Evolutionary conservation across 2,888 invertebrate genomes (phyloP).

Genomic region (Stomorhina lunata): DNA sequence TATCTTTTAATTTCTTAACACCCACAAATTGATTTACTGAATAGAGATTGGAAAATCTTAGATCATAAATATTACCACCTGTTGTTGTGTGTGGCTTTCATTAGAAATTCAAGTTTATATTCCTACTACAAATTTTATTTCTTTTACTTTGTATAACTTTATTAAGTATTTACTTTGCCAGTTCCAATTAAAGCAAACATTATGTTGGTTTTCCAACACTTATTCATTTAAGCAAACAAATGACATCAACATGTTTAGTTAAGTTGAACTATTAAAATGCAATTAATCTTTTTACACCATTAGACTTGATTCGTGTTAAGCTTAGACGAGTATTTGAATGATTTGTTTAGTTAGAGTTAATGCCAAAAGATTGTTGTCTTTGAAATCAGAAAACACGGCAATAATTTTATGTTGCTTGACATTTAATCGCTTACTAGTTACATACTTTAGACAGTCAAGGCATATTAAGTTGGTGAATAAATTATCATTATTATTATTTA

Average conservation of each 20-base stretch:
- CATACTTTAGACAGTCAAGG: constrained; percentile 1
- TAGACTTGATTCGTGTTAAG: constrained; percentile 29
- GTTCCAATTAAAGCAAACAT: background rate
- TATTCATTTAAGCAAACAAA: constrained; percentile 39
- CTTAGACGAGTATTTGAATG: background rate
- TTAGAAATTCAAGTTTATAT: constrained; percentile 25
- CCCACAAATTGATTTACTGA: constrained; percentile 29
- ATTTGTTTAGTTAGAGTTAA: background rate
- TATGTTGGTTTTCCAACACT: constrained; percentile 1
- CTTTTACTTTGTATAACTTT: background rate
- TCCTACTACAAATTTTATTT: no score
- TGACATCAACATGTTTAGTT: constrained; percentile 54
- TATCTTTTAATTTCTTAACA: constrained; percentile 1
- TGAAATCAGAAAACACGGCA: constrained; percentile 24
- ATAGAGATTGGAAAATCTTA: constrained; percentile 16
- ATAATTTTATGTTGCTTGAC: constrained; percentile 46
- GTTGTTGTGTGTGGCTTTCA: constrained; percentile 32
- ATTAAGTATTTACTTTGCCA: no score
- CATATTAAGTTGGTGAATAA: constrained; percentile 12
- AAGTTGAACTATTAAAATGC: constrained; percentile 54
- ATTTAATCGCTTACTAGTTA: constrained; percentile 45
- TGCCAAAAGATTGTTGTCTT: constrained; percentile 37
- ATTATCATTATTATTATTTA: constrained; percentile 9
- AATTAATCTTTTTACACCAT: constrained; percentile 57
- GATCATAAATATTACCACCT: constrained; percentile 38